phyloP scores from a whole-genome alignment of 2,797 vertebrate species.

The Pipistrellus nathusii region DNA sequence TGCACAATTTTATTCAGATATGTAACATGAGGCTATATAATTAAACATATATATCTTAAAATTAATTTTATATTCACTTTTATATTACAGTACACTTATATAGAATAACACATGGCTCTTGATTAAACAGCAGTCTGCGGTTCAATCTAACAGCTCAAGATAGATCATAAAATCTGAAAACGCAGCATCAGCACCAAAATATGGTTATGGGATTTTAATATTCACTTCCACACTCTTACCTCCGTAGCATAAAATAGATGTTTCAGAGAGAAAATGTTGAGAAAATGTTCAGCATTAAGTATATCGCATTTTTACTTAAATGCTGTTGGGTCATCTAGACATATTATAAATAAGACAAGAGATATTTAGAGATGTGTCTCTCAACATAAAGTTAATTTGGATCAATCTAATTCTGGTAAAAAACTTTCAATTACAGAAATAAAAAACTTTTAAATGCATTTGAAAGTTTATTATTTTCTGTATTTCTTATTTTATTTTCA shows the following conservation, averaged over 20 bases:
- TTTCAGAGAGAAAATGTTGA: conserved; percentile 72
- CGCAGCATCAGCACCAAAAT: conserved; percentile 79
- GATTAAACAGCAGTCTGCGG: conserved; percentile 79
- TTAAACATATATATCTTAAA: conserved; percentile 82
- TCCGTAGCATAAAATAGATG: conserved; percentile 73
- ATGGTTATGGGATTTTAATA: conserved; percentile 78
- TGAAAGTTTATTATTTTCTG: conserved; percentile 71
- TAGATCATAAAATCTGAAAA: conserved; percentile 77
- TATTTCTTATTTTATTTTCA: conserved; percentile 72
- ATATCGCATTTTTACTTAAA: conserved; percentile 63
- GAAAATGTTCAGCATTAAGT: conserved; percentile 67
- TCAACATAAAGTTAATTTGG: conserved; percentile 67
- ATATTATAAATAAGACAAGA: conserved; percentile 62
- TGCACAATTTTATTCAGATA: conserved; percentile 80
- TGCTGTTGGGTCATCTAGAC: conserved; percentile 46
- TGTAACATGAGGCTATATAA: conserved; percentile 75
- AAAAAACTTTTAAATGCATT: conserved; percentile 67
- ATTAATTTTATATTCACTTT: conserved; percentile 82
- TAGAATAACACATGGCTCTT: conserved; percentile 79
- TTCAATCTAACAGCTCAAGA: conserved; percentile 79
- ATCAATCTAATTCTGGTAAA: conserved; percentile 67
- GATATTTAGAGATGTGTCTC: conserved; percentile 74
- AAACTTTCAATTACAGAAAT: conserved; percentile 74
- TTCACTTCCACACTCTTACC: conserved; percentile 74
- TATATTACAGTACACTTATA: conserved; percentile 79